These are phyloP conservation scores for Champsocephalus esox DNA, from an alignment of 2,797 vertebrate species.

Conservation along the genomic window DNA sequence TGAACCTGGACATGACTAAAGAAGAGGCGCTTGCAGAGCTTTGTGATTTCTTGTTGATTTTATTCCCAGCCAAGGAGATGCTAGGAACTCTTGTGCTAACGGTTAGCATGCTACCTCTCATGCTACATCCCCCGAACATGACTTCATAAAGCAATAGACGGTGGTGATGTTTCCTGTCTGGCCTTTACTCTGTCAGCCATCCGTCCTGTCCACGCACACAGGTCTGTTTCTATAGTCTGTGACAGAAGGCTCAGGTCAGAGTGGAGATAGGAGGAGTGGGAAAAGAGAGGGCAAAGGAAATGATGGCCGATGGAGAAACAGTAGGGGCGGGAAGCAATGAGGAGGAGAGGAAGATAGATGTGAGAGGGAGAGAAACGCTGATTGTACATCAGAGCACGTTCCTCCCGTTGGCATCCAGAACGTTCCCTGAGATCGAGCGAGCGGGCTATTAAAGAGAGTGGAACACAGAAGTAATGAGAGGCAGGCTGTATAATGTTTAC, in stretches of 20 bases:
- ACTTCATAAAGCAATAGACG: constrained; percentile 34
- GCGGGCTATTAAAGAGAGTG: constrained; percentile 53
- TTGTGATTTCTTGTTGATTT: constrained; percentile 16
- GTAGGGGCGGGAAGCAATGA: constrained; percentile 1
- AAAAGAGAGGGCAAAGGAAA: neutral
- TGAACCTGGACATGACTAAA: no score
- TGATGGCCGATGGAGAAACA: neutral
- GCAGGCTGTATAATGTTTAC: constrained; percentile 29
- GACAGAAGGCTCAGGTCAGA: no score
- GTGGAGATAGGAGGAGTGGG: no score
- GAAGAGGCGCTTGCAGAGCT: neutral
- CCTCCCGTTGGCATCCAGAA: constrained; percentile 44
- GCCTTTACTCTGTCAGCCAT: constrained; percentile 33
- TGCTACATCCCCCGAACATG: constrained; percentile 34
- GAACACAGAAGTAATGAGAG: constrained; percentile 11
- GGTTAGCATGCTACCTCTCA: constrained; percentile 21
- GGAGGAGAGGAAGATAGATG: constrained; percentile 4
- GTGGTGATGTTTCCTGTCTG: constrained; percentile 31
- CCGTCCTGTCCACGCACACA: no score
- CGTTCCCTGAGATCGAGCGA: constrained; percentile 54
- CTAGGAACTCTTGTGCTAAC: constrained; percentile 3
- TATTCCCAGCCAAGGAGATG: constrained; percentile 4
- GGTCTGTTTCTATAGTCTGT: no score
- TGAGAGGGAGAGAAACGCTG: constrained; percentile 27
- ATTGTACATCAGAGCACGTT: constrained; percentile 63